A percentile compares a stretch with the other conserved stretches of the same genome.
Evolutionary conservation across 92 coral and sea anemone species (phyloP).

Genomic region (Hydrozoanthus gracilis): DNA sequence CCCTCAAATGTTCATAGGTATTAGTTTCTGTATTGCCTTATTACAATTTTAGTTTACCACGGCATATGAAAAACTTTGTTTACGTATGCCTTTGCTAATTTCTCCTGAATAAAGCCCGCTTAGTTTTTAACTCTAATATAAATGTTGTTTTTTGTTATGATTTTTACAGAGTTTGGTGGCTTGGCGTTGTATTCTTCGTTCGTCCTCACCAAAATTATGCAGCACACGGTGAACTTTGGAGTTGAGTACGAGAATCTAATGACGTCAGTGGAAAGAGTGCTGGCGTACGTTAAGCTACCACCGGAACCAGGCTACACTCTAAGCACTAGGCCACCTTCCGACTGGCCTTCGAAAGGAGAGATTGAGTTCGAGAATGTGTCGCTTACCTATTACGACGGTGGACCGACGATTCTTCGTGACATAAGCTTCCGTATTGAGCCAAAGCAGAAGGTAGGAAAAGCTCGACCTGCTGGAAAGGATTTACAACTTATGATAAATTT

Average conservation of each 20-base stretch:
- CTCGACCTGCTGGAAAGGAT: neutral
- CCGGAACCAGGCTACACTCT: slow-evolving; percentile 29
- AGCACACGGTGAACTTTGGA: neutral
- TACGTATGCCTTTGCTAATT: too few relatives aligned
- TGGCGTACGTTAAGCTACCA: neutral
- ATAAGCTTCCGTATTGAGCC: neutral
- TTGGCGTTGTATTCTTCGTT: slow-evolving; percentile 29
- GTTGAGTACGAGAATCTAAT: slow-evolving; percentile 35
- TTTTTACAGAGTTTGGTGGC: neutral
- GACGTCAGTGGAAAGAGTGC: slow-evolving; percentile 42
- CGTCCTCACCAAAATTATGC: neutral
- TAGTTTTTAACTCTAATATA: too few relatives aligned
- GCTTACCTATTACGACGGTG: slow-evolving; percentile 5
- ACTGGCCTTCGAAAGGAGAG: slow-evolving; percentile 13
- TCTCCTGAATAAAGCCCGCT: too few relatives aligned
- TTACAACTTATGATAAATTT: too few relatives aligned
- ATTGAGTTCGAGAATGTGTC: slow-evolving; percentile 35
- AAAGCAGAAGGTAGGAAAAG: slow-evolving; percentile 1
- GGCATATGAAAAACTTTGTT: too few relatives aligned
- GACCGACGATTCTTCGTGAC: slow-evolving; percentile 1
- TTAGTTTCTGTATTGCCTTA: too few relatives aligned
- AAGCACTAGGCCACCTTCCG: neutral
- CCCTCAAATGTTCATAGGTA: too few relatives aligned
- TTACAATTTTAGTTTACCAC: too few relatives aligned
- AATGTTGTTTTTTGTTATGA: neutral